Evolutionary conservation across 2,113 vertebrate species (phyloP).

Genomic region (Antennarius striatus): DNA sequence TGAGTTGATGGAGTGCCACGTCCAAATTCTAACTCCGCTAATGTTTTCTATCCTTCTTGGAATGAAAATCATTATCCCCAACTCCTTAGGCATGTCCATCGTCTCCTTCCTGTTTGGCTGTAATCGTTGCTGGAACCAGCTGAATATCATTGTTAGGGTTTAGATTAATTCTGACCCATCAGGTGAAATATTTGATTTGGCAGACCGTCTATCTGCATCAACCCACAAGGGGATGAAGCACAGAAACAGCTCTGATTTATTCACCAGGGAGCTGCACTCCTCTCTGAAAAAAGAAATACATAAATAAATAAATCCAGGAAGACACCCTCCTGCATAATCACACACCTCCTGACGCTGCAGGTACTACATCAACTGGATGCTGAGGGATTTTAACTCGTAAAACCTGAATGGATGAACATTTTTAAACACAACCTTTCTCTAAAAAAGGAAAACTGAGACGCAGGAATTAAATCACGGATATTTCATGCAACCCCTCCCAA

Average conservation of each 20-base stretch:
- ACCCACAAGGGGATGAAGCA: slow-evolving; percentile 50
- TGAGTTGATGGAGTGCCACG: slow-evolving; percentile 20
- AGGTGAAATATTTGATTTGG: slow-evolving; percentile 51
- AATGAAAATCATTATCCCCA: slow-evolving; percentile 18
- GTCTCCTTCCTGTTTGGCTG: neutral
- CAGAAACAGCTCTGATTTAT: slow-evolving; percentile 58
- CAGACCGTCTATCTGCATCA: slow-evolving; percentile 49
- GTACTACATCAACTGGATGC: neutral
- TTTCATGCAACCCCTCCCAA: slow-evolving; percentile 16
- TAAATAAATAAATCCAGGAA: slow-evolving; percentile 49
- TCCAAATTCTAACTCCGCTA: slow-evolving; percentile 1
- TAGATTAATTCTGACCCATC: slow-evolving; percentile 36
- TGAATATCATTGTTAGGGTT: slow-evolving; percentile 25
- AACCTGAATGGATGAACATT: neutral
- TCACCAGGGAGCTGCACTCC: slow-evolving; percentile 35
- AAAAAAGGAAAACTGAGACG: slow-evolving; percentile 7
- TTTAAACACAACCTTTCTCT: slow-evolving; percentile 16
- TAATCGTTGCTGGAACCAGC: neutral
- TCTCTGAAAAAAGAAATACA: slow-evolving; percentile 38
- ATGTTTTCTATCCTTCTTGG: slow-evolving; percentile 9
- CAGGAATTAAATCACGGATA: slow-evolving; percentile 18
- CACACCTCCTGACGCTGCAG: slow-evolving; percentile 1
- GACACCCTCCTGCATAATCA: slow-evolving; percentile 36
- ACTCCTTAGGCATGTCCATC: neutral
- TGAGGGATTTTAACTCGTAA: neutral